These are phyloP conservation scores for Ptychadena robeensis DNA, from an alignment of 2,797 vertebrate genomes.

Conservation along the genomic window DNA sequence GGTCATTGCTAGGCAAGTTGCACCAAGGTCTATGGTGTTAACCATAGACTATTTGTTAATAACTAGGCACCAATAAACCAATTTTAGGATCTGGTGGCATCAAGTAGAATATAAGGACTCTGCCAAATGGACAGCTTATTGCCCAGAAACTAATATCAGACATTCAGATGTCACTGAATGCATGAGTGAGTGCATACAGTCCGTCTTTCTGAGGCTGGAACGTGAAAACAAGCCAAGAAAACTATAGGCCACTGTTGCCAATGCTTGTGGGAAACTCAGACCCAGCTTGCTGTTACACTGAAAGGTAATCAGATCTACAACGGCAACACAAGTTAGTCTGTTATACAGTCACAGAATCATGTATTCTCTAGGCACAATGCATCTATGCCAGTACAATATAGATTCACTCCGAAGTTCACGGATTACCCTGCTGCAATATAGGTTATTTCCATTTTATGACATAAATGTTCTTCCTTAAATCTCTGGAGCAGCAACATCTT, in stretches of 20 bases:
- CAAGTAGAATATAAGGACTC: neutral
- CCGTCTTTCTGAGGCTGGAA: neutral
- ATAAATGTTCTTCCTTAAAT: too few species aligned
- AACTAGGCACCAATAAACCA: too few species aligned
- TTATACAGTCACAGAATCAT: neutral
- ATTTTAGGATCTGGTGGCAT: too few species aligned
- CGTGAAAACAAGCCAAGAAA: neutral
- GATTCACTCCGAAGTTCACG: neutral
- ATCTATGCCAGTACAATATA: neutral
- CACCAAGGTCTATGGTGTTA: too few species aligned
- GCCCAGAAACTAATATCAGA: neutral
- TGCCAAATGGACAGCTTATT: neutral
- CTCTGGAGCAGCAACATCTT: too few species aligned
- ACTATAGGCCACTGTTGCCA: constrained; percentile 10
- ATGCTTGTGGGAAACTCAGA: constrained; percentile 29
- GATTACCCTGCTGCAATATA: neutral
- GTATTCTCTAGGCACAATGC: neutral
- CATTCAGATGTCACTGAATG: neutral
- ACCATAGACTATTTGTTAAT: too few species aligned
- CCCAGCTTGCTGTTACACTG: constrained; percentile 17
- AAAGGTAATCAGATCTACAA: constrained; percentile 21
- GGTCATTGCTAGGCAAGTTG: too few species aligned
- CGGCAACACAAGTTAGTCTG: constrained; percentile 18
- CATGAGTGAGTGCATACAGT: neutral
- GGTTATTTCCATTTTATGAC: too few species aligned